phyloP scores from a whole-genome alignment of 2,888 invertebrate genomes.

The Gnatocerus cornutus region DNA sequence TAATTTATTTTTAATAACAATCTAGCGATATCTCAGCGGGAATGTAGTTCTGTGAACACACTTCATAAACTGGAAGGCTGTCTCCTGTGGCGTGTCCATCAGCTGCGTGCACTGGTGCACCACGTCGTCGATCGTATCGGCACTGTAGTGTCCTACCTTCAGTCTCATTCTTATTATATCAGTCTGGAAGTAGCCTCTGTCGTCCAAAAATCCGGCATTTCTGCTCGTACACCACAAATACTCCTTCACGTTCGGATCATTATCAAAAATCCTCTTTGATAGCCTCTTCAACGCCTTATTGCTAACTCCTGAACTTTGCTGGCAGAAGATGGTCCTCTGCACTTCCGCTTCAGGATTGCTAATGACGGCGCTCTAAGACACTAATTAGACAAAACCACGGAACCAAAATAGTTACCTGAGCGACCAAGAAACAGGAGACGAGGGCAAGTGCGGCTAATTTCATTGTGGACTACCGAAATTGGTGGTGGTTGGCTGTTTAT shows the following conservation, averaged over 20 bases:
- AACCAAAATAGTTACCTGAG: background rate
- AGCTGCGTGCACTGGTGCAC: conserved; percentile 18
- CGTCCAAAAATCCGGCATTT: conserved; percentile 14
- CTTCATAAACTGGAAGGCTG: conserved; percentile 35
- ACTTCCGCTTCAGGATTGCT: conserved; percentile 21
- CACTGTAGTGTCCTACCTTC: conserved; percentile 4
- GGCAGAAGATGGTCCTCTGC: background rate
- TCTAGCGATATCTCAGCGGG: background rate
- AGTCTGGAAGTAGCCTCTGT: conserved; percentile 22
- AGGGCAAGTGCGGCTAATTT: background rate
- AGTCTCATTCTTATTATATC: conserved; percentile 28
- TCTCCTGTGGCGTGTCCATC: conserved; percentile 36
- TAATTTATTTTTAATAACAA: no score
- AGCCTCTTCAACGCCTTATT: conserved; percentile 7
- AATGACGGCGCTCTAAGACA: conserved; percentile 5
- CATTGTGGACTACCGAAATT: conserved; percentile 17
- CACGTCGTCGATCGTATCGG: conserved; percentile 22
- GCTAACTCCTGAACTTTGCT: conserved; percentile 9
- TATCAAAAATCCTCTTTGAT: conserved; percentile 16
- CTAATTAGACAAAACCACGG: background rate
- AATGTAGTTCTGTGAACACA: conserved; percentile 15
- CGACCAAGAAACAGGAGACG: background rate
- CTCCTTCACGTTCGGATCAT: conserved; percentile 37
- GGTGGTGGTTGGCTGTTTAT: conserved; percentile 13
- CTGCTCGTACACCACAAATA: conserved; percentile 39